Evolutionary conservation across 2,888 invertebrate genomes (phyloP), one percentile per base, ranked within the genome.

Genomic region (Dicyrtomina minuta): DNA sequence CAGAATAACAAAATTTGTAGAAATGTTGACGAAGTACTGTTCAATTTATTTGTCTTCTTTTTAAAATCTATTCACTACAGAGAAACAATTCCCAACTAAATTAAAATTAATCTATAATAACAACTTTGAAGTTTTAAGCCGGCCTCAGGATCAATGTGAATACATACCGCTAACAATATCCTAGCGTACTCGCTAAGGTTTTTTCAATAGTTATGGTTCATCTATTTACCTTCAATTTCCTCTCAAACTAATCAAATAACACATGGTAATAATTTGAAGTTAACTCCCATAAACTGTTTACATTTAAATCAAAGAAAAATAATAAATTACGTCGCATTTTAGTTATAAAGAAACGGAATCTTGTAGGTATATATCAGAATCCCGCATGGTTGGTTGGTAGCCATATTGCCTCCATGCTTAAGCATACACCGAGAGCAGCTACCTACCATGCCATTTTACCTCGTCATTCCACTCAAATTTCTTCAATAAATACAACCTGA

Each of bases 321-420:
- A 33, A 33, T 33, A 5, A 33, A 5, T 33, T 33, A 8, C 3
- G 33, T 8, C 33, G 33, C 33, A 33, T 33, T 33, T 33, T 33
- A 33, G 33, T 5, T 5, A 3, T 33, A 33, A 33, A 33, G 33
- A 33, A 33, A 3, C 4, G 3, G 8, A 33, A 33, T 5, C 4
- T 3, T 33, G 33, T 33, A 33, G 4, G 33, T 33, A 33, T 33
- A 33, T 33, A 33, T 33, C 33, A 33, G 4, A 33, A 33, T 33
- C 33, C 33, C 33, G 33, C 33, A 33, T 33, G 33, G 33, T 33
- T 33, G 33, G 33, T 33, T 6, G 56, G 56, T 56, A 33, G 56
- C 56, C 56, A 56, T 56, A 56, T 56, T 56, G 56, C 26, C 27
- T 56, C 27, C 26, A 27, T 33, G 33, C 20, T 4, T 51, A 51